phyloP scores from a whole-genome alignment of 2,888 invertebrate genomes.

The Disparrhopalites patrizii region DNA sequence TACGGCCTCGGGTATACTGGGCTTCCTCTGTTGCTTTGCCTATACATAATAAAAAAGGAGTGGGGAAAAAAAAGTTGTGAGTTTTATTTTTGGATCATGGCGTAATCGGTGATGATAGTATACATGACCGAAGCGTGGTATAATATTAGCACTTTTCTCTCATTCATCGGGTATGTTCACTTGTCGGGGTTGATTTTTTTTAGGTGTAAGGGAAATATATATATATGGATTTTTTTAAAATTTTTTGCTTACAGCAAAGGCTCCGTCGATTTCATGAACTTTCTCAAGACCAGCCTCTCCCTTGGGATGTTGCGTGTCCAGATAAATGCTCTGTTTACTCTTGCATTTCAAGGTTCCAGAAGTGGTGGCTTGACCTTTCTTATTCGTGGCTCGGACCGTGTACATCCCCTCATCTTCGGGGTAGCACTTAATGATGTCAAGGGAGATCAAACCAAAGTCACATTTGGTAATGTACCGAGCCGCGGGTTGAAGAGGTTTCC shows the following conservation, averaged over 20 bases:
- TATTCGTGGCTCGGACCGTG: constrained; percentile 83
- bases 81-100: neutral
- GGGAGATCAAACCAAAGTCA: constrained; percentile 92
- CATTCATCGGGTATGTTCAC: no score
- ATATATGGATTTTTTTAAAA: no score
- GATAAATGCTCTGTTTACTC: constrained; percentile 58
- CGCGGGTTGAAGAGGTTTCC: constrained; percentile 61
- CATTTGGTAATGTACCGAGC: constrained; percentile 87
- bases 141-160: no score
- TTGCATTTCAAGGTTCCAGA: constrained; percentile 78
- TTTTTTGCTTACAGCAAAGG: constrained; percentile 29
- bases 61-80: no score
- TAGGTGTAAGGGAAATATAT: no score
- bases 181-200: no score
- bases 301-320: constrained; percentile 93
- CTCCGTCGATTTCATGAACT: constrained; percentile 75
- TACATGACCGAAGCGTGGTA: no score
- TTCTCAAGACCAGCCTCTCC: constrained; percentile 84
- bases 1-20: constrained; percentile 67
- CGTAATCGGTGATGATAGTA: no score
- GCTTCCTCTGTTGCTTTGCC: constrained; percentile 63
- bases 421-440: constrained; percentile 82
- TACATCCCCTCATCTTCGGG: constrained; percentile 90
- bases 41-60: constrained; percentile 8
- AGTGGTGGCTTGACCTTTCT: constrained; percentile 82